Percentiles rank a stretch among this genome's conserved stretches.
Evolutionary conservation across 2,797 vertebrate genomes (phyloP).

Genomic region (Mycteria americana): DNA sequence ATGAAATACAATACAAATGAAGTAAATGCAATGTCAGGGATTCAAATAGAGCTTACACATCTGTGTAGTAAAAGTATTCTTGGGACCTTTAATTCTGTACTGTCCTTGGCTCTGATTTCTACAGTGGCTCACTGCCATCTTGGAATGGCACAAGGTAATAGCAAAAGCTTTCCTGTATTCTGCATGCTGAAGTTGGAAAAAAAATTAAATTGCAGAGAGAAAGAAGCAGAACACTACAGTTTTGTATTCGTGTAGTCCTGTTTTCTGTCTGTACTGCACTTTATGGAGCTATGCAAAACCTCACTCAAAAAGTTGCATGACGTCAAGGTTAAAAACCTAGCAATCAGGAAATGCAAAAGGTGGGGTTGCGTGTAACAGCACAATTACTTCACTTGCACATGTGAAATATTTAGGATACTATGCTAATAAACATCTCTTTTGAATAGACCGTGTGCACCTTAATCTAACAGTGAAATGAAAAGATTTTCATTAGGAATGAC

Average conservation of each 20-base stretch:
- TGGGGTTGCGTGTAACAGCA: background rate
- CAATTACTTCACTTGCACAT: background rate
- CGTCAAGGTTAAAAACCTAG: background rate
- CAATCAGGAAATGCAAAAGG: background rate
- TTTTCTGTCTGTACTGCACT: background rate
- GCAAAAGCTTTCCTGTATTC: slow-evolving; percentile 7
- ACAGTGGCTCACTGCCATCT: background rate
- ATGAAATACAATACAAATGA: slow-evolving; percentile 15
- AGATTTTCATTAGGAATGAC: background rate
- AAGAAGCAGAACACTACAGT: background rate
- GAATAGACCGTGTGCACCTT: background rate
- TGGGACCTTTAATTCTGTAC: slow-evolving; percentile 2
- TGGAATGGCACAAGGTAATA: slow-evolving; percentile 22
- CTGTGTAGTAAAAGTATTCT: slow-evolving; percentile 31
- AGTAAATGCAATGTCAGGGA: slow-evolving; percentile 4
- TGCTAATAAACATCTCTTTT: background rate
- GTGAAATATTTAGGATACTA: background rate
- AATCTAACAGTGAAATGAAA: background rate
- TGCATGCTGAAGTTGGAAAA: background rate
- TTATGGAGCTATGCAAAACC: background rate
- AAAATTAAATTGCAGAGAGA: background rate
- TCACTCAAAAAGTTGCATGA: background rate
- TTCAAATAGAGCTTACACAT: slow-evolving; percentile 29
- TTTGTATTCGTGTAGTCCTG: background rate
- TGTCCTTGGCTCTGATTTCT: slow-evolving; percentile 27